A percentile compares a stretch with the other conserved stretches of the same genome.
phyloP scores from a whole-genome alignment of 2,888 invertebrate species.

The Phasia obesa region DNA sequence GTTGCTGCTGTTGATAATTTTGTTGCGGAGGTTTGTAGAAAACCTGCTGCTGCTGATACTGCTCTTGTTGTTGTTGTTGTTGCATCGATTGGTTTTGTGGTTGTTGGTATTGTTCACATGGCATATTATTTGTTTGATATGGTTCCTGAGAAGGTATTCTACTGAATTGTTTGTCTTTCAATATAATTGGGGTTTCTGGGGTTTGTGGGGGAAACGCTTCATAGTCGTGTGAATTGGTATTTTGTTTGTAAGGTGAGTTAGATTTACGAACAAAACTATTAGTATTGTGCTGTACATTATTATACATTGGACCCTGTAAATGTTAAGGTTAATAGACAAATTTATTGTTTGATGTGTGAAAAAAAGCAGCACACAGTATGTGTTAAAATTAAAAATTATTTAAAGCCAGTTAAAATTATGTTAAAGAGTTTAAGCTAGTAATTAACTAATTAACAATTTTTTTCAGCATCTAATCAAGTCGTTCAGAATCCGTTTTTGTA shows the following conservation, averaged over 20 bases:
- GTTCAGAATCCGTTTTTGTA: neutral
- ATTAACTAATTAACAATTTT: no score
- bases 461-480: neutral
- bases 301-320: slow-evolving; percentile 79
- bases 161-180: slow-evolving; percentile 76
- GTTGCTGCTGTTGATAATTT: slow-evolving; percentile 70
- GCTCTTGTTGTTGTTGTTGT: slow-evolving; percentile 59
- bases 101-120: slow-evolving; percentile 67
- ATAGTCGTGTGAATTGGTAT: slow-evolving; percentile 53
- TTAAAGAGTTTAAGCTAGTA: no score
- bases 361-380: no score
- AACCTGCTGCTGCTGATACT: slow-evolving; percentile 33
- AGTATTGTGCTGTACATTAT: slow-evolving; percentile 75
- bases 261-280: slow-evolving; percentile 49
- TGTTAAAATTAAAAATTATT: no score
- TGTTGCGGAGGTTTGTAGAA: slow-evolving; percentile 56
- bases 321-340: slow-evolving; percentile 49
- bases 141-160: slow-evolving; percentile 77
- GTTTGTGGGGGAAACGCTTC: slow-evolving; percentile 72
- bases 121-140: slow-evolving; percentile 41
- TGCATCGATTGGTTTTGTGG: slow-evolving; percentile 55
- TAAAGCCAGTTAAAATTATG: no score
- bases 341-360: slow-evolving; percentile 1
- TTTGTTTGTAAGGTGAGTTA: slow-evolving; percentile 58
- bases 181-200: slow-evolving; percentile 70